Evolutionary conservation across 2,888 invertebrate genomes (phyloP).

Genomic region (Chrysolina americana): DNA sequence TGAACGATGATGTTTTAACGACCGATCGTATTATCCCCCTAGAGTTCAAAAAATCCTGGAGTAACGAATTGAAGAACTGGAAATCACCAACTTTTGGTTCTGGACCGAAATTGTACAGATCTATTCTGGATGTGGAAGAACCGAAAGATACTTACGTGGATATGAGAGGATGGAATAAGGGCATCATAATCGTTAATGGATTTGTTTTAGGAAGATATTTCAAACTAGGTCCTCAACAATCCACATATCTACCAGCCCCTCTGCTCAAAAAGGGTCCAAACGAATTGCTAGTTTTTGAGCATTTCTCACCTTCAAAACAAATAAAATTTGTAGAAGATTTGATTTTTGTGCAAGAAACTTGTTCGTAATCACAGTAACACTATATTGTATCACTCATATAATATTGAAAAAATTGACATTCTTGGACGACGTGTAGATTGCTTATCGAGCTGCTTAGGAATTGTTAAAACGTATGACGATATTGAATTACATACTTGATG

Average conservation of each 20-base stretch:
- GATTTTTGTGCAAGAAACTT: neutral
- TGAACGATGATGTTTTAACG: constrained; percentile 58
- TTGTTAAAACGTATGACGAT: no score
- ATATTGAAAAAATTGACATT: no score
- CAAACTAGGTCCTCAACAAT: constrained; percentile 83
- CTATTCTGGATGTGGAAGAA: constrained; percentile 65
- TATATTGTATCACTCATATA: no score
- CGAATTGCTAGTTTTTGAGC: constrained; percentile 65
- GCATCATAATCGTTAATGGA: constrained; percentile 86
- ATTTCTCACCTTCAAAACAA: constrained; percentile 51
- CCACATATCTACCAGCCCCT: constrained; percentile 86
- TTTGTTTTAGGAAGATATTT: constrained; percentile 89
- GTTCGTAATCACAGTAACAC: no score
- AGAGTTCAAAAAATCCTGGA: constrained; percentile 69
- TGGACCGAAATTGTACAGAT: constrained; percentile 75
- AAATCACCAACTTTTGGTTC: constrained; percentile 66
- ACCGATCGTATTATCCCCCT: constrained; percentile 69
- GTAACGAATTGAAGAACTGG: constrained; percentile 62
- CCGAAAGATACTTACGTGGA: constrained; percentile 84
- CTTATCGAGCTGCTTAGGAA: no score
- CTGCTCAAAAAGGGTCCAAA: constrained; percentile 74
- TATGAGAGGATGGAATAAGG: constrained; percentile 87
- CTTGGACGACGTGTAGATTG: no score
- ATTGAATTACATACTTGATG: no score
- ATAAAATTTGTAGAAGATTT: constrained; percentile 5